phyloP scores from a whole-genome alignment of 2,797 vertebrate genomes.

The Carduelis carduelis region DNA sequence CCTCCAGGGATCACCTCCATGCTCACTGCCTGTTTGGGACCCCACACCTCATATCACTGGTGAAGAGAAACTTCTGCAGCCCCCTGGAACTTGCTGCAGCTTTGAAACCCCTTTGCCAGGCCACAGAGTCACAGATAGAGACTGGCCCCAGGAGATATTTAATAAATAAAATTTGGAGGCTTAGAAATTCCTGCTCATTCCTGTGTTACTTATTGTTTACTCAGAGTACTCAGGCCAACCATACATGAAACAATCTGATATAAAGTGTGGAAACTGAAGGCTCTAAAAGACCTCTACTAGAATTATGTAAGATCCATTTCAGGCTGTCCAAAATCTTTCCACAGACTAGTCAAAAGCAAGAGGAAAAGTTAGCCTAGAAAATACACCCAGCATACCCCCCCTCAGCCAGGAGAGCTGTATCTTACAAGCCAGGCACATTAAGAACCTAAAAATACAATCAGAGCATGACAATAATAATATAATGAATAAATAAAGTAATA shows the following conservation, averaged over 20 bases:
- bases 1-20: rapidly evolving
- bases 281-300: background rate
- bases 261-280: background rate
- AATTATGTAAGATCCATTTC: background rate
- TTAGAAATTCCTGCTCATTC: background rate
- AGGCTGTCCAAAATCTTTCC: background rate
- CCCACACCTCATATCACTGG: background rate
- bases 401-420: background rate
- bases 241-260: background rate
- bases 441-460: background rate
- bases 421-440: background rate
- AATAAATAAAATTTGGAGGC: background rate
- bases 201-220: background rate
- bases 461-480: background rate
- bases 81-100: background rate
- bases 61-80: background rate
- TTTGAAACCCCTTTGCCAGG: background rate
- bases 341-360: background rate
- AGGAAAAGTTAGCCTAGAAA: background rate
- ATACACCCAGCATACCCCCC: background rate
- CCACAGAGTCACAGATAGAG: background rate
- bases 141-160: background rate
- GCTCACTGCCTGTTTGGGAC: background rate
- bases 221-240: background rate
- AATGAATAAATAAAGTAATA: background rate